These are phyloP conservation scores for Drosophila burlai DNA, from an alignment of 1,140 invertebrate genomes.

Conservation along the genomic window DNA sequence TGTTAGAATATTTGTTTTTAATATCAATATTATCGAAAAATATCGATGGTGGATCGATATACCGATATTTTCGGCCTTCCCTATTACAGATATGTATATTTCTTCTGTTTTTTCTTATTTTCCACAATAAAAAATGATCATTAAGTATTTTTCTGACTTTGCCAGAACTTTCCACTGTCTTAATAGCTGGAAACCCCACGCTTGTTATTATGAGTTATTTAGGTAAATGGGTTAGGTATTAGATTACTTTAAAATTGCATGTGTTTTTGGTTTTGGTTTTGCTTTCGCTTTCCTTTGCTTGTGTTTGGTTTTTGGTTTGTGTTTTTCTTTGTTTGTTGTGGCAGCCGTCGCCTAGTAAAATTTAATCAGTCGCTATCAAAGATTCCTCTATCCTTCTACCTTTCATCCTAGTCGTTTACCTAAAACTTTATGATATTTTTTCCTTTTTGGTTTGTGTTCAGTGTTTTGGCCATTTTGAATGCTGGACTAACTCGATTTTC, in stretches of 20 bases:
- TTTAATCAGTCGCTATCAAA: slow-evolving; percentile 78
- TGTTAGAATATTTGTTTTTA: no score
- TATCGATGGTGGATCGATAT: no score
- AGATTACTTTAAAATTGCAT: slow-evolving; percentile 61
- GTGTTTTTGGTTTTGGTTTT: slow-evolving; percentile 20
- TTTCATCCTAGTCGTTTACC: slow-evolving; percentile 29
- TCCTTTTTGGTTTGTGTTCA: slow-evolving; percentile 29
- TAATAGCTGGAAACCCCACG: background rate
- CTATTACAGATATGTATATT: slow-evolving; percentile 31
- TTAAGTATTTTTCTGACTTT: background rate
- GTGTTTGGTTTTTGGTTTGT: slow-evolving; percentile 26
- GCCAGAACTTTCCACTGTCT: background rate
- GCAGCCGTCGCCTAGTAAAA: slow-evolving; percentile 79
- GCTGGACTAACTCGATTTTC: slow-evolving; percentile 63
- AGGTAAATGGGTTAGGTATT: slow-evolving; percentile 77
- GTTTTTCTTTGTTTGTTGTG: slow-evolving; percentile 54
- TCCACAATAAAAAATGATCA: background rate
- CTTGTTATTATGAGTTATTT: slow-evolving; percentile 46
- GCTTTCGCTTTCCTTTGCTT: slow-evolving; percentile 34
- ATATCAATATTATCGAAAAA: no score
- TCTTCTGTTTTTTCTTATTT: background rate
- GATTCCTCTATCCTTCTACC: slow-evolving; percentile 41
- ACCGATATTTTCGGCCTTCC: background rate
- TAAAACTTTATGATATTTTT: slow-evolving; percentile 48
- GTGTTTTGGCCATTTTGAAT: slow-evolving; percentile 68